These are phyloP conservation scores for Metopolophium dirhodum DNA, from an alignment of 1,140 invertebrate species.

Conservation along the genomic window DNA sequence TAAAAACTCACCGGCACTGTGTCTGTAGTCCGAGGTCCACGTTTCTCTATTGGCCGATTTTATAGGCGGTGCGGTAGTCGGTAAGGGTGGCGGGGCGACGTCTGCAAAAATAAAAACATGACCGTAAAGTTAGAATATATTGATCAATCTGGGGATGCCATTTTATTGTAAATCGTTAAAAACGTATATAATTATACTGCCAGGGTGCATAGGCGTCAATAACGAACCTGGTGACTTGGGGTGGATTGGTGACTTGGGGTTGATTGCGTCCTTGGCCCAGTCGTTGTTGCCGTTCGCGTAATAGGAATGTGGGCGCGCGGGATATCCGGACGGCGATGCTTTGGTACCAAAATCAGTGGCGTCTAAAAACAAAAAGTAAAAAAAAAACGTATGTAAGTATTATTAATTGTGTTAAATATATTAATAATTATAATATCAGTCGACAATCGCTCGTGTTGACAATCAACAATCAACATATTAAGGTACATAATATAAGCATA, in stretches of 20 bases:
- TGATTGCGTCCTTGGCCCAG: background rate
- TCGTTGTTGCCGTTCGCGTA: slow-evolving; percentile 48
- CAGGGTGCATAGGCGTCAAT: background rate
- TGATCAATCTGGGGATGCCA: background rate
- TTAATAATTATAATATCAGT: background rate
- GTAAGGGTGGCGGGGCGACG: slow-evolving; percentile 59
- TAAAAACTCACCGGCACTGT: slow-evolving; percentile 59
- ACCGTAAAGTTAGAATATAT: background rate
- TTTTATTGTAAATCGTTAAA: background rate
- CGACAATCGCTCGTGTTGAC: background rate
- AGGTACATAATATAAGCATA: background rate
- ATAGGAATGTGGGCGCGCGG: slow-evolving; percentile 33
- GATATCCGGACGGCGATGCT: slow-evolving; percentile 6
- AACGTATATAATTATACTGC: background rate
- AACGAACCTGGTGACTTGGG: slow-evolving; percentile 43
- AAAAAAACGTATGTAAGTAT: too few species aligned
- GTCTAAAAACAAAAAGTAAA: background rate
- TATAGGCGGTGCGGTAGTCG: slow-evolving; percentile 60
- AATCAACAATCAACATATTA: background rate
- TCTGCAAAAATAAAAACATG: slow-evolving; percentile 24
- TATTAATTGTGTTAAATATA: background rate
- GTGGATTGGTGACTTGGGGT: slow-evolving; percentile 32
- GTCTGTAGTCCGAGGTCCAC: slow-evolving; percentile 61
- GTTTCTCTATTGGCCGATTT: slow-evolving; percentile 59
- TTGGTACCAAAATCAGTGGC: background rate